These are phyloP conservation scores for Halcyon malimbica DNA, from an alignment of 2,113 vertebrate genomes.

Conservation along the genomic window DNA sequence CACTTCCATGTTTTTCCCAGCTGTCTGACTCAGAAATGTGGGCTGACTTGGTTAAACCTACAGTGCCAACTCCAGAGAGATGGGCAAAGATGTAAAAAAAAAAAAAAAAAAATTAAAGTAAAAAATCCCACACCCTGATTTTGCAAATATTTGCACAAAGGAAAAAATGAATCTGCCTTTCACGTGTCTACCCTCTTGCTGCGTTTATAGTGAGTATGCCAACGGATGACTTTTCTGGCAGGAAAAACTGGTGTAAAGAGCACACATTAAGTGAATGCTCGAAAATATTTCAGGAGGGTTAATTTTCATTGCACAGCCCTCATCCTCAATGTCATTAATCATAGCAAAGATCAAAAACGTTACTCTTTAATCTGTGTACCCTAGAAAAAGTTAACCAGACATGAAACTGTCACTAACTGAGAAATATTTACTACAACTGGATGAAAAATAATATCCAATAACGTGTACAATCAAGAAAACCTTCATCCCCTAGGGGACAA, in stretches of 20 bases:
- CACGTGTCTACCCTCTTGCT: neutral
- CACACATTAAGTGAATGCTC: neutral
- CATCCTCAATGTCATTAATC: neutral
- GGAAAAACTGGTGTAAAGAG: neutral
- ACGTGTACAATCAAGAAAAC: conserved; percentile 1
- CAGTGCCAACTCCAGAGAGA: neutral
- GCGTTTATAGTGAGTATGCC: neutral
- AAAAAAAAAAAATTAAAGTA: neutral
- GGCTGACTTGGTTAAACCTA: neutral
- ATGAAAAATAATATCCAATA: conserved; percentile 37
- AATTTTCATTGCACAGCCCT: neutral
- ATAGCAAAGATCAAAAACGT: conserved; percentile 14
- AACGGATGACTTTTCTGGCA: neutral
- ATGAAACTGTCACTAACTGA: conserved; percentile 7
- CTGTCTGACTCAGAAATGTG: neutral
- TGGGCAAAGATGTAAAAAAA: neutral
- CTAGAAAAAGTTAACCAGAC: conserved; percentile 21
- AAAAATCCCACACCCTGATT: neutral
- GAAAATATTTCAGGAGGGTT: neutral
- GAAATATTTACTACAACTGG: conserved; percentile 40
- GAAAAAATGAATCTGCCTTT: neutral
- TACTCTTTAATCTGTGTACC: neutral
- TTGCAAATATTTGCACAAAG: conserved; percentile 19
- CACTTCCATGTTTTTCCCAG: conserved; percentile 45
- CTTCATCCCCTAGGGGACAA: conserved; percentile 1